Evolutionary conservation across 2,113 vertebrate species (phyloP), one percentile per base, ranked within the genome.

Genomic region (Chaetodon trifascialis): DNA sequence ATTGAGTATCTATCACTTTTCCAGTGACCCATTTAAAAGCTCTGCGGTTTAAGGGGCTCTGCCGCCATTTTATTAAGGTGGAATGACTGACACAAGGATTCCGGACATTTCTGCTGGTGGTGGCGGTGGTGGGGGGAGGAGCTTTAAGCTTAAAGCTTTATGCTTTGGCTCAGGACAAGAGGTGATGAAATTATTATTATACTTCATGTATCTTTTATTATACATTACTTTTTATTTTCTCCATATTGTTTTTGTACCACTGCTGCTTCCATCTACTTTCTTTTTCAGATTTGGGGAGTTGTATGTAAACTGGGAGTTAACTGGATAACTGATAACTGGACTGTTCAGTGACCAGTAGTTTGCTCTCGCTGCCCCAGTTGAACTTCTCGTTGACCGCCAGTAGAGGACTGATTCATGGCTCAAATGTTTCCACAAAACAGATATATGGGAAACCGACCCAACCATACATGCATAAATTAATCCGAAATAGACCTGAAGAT

Each of bases 1-100:
- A 15, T 85, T 76, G 60, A 76, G 77, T 74, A 71, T 86, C 80
- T 86, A 84, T 88, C 89, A 74, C 76, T 92, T 91, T 87, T 86
- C 89, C 87, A 88, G 89, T 52, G n/a, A 89, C 76, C 78, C 73
- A 23, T 86, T 80, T 71, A 78, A 83, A 82, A 83, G 83, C 71
- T 42, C 77, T 83, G 77, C 17, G 84, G 87, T 82, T 69, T 44
- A n/a, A 75, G 65, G 66, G 60, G 59, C 79, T 67, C 54, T 34
- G 76, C 71, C 73, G 73, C 73, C 66, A 58, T 85, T 88, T 89
- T 84, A 82, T 87, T 90, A 83, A 73, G 72, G 73, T 55, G 70
- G 64, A 80, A 67, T 78, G 84, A 79, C 58, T 71, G 82, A 79
- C 79, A 74, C 55, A 23, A 46, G 36, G 80, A 56, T 56, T 64